Conservation (phyloP, 2,797 vertebrate genomes). For the Periophthalmus magnuspinnatus region DNA sequence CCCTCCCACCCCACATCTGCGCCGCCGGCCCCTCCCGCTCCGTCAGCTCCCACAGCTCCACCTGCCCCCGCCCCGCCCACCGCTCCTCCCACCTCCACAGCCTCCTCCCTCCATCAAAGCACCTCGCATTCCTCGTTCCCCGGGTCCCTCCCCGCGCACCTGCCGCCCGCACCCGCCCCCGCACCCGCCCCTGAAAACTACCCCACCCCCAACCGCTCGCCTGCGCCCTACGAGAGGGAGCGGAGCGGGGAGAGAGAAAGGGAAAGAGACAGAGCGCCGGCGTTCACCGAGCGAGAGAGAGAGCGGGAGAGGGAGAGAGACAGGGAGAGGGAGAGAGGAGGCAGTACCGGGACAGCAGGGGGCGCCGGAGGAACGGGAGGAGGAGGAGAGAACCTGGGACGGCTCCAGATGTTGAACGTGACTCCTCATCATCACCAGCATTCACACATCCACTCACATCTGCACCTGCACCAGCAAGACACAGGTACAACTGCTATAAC, state of each 20-base stretch:
- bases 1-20: slow-evolving; percentile 73
- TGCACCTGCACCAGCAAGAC: slow-evolving; percentile 98
- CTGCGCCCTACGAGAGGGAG: slow-evolving; percentile 73
- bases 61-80: slow-evolving; percentile 66
- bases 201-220: slow-evolving; percentile 75
- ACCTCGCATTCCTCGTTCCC: slow-evolving; percentile 75
- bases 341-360: slow-evolving; percentile 68
- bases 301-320: slow-evolving; percentile 82
- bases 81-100: slow-evolving; percentile 60
- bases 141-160: slow-evolving; percentile 70
- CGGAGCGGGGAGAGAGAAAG: slow-evolving; percentile 76
- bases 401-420: slow-evolving; percentile 98
- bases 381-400: slow-evolving; percentile 90
- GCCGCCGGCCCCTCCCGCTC: slow-evolving; percentile 73
- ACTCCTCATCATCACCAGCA: slow-evolving; percentile 99
- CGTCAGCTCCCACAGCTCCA: slow-evolving; percentile 74
- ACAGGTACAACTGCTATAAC: slow-evolving; percentile 85
- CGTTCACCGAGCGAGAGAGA: slow-evolving; percentile 70
- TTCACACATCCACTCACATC: slow-evolving; percentile 99
- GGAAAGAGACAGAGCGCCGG: slow-evolving; percentile 70
- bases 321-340: slow-evolving; percentile 58
- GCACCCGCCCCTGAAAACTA: slow-evolving; percentile 72
- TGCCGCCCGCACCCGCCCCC: slow-evolving; percentile 65
- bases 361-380: slow-evolving; percentile 80
- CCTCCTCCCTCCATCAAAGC: slow-evolving; percentile 75